Base-by-base conservation (phyloP, 1,140 invertebrate species). In the Acarapis woodi region DNA sequence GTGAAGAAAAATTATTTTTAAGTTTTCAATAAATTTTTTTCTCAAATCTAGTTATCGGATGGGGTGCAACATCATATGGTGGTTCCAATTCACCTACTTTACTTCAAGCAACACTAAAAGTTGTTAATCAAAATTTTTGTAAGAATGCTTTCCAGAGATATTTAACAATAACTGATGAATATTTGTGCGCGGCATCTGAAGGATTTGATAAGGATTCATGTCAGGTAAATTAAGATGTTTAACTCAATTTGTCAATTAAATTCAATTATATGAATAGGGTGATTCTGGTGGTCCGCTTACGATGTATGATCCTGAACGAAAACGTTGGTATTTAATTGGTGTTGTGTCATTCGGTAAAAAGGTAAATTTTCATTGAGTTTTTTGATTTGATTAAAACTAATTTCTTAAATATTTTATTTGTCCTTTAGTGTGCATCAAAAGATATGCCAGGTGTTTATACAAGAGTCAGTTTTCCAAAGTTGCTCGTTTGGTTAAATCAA, bases 331-430 rank as follows among this genome's bases (percentile, higher is more conserved):
- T 33, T 46, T 66, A 10, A 55, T 63, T 22, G 71, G 71, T 19
- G 53, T 74, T 12, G 65, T 71, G 0, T 73, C 70, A 2, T 73
- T 66, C 64, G 73, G 73, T 3, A 56, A 62, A 44, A 68, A 71
- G 5, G 35, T 37, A 18, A 30, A 35, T 38, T 64, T 73, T 37
- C 62, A 68, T 2, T 64, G 68, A 37, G 67, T 65, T 47, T 75
- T 76, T 0, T 77, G 77, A 2, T 2, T 15, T 41, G n/a, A n/a
- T n/a, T n/a, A n/a, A n/a, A n/a, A 26, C n/a, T 8, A 8, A n/a
- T 26, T 26, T 26, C n/a, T 26, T 8, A 8, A 26, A 8, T 26
- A 26, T 8, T 15, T 53, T 48, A 33, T 54, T 50, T 48, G 55
- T 54, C 6, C 46, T 44, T 31, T 45, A 45, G 4, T 59, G 57